These are phyloP conservation scores for Colletes gigas DNA, from an alignment of 1,140 invertebrate genomes.

Conservation along the genomic window DNA sequence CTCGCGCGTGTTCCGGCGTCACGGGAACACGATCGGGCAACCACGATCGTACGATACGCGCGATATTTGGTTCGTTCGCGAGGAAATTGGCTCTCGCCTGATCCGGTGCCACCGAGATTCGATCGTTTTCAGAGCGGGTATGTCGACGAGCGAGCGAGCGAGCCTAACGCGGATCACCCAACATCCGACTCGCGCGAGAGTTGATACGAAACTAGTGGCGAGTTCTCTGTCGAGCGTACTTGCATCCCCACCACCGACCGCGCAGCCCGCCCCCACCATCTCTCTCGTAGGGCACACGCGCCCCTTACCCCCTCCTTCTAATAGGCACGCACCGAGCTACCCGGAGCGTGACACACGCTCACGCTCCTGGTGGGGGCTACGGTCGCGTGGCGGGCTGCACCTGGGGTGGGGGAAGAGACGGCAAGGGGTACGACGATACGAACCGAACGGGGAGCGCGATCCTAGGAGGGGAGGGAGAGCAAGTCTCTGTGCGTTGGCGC, in stretches of 20 bases:
- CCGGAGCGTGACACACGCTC: conserved; percentile 77
- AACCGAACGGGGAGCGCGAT: conserved; percentile 11
- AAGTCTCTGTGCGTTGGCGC: conserved; percentile 38
- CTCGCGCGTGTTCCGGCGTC: conserved; percentile 25
- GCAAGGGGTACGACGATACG: conserved; percentile 16
- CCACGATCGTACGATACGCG: too few species aligned
- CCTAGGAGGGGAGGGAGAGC: conserved; percentile 23
- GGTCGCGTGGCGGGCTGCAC: conserved; percentile 77
- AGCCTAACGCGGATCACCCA: conserved; percentile 26
- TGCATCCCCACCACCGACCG: conserved; percentile 52
- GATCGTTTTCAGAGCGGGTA: neutral
- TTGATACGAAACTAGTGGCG: conserved; percentile 76
- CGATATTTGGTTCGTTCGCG: too few species aligned
- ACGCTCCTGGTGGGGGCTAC: conserved; percentile 67
- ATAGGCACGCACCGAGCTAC: conserved; percentile 74
- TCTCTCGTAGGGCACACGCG: conserved; percentile 72
- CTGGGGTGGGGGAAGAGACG: conserved; percentile 55
- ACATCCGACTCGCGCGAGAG: conserved; percentile 61
- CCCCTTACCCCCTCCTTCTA: conserved; percentile 70
- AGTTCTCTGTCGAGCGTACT: conserved; percentile 67
- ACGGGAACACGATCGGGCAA: too few species aligned
- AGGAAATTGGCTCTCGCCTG: too few species aligned
- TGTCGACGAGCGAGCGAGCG: neutral
- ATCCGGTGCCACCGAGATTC: too few species aligned
- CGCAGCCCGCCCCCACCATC: conserved; percentile 43